phyloP scores from a whole-genome alignment of 2,888 invertebrate genomes.

The Loripinus fragilis region DNA sequence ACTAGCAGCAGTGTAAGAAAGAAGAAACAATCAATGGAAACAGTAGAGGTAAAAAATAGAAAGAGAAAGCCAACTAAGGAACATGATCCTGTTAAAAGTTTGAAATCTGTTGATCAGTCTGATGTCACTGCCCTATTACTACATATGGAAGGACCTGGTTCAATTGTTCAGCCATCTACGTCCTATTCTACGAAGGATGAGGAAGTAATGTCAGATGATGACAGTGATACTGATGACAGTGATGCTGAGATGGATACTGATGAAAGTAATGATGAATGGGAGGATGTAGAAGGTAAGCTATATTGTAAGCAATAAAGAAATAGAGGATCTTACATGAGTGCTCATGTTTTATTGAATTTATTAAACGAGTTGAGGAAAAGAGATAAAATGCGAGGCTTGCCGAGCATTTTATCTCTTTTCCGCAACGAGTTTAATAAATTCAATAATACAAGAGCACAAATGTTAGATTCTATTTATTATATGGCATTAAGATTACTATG shows the following conservation, averaged over 20 bases:
- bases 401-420: no score
- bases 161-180: slow-evolving; percentile 20
- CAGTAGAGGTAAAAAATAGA: not conserved
- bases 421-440: no score
- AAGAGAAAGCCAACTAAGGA: slow-evolving; percentile 1
- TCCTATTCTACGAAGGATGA: slow-evolving; percentile 21
- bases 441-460: no score
- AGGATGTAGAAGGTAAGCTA: slow-evolving; percentile 87
- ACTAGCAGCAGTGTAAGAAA: not conserved
- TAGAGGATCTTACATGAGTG: no score
- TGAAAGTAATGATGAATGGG: slow-evolving; percentile 76
- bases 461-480: no score
- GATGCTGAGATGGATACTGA: slow-evolving; percentile 43
- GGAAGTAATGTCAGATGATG: slow-evolving; percentile 16
- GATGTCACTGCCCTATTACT: slow-evolving; percentile 65
- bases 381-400: no score
- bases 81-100: not conserved
- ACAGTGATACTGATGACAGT: slow-evolving; percentile 35
- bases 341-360: no score
- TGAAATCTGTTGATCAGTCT: slow-evolving; percentile 52
- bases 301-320: no score
- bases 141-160: slow-evolving; percentile 63
- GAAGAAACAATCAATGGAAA: not conserved
- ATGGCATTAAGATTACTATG: no score
- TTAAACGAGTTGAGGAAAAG: no score